Evolutionary conservation across 2,797 vertebrate species (phyloP).

Genomic region (Helostoma temminkii): DNA sequence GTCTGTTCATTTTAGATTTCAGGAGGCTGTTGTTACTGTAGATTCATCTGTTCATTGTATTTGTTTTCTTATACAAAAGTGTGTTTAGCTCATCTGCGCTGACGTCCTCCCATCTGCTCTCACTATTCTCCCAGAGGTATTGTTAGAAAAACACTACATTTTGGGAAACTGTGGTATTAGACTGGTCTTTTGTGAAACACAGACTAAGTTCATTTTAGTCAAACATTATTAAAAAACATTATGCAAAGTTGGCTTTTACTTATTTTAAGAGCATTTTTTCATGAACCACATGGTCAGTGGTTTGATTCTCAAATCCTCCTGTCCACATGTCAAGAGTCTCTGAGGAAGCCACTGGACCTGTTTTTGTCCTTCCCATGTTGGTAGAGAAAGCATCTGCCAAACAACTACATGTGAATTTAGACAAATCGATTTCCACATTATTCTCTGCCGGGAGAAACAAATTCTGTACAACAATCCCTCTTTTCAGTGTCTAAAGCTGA

Average conservation of each 20-base stretch:
- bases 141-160: not conserved
- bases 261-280: too few relatives aligned
- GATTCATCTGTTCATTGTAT: constrained; percentile 26
- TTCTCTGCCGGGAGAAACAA: constrained; percentile 19
- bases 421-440: not conserved
- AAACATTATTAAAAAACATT: too few relatives aligned
- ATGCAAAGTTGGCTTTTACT: too few relatives aligned
- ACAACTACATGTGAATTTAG: not conserved
- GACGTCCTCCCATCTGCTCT: constrained; percentile 35
- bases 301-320: too few relatives aligned
- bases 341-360: too few relatives aligned
- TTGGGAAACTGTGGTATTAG: too few relatives aligned
- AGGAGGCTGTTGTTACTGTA: constrained; percentile 20
- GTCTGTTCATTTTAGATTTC: constrained; percentile 12
- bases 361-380: too few relatives aligned
- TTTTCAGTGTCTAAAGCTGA: constrained; percentile 26
- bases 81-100: constrained; percentile 1
- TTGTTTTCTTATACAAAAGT: constrained; percentile 24
- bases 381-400: too few relatives aligned
- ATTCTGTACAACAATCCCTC: not conserved
- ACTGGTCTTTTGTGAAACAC: too few relatives aligned
- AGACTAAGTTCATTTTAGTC: too few relatives aligned
- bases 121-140: constrained; percentile 1
- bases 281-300: too few relatives aligned
- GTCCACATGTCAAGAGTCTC: too few relatives aligned